Evolutionary conservation across 2,888 invertebrate species (phyloP).

Genomic region (Drosophila emarginata): DNA sequence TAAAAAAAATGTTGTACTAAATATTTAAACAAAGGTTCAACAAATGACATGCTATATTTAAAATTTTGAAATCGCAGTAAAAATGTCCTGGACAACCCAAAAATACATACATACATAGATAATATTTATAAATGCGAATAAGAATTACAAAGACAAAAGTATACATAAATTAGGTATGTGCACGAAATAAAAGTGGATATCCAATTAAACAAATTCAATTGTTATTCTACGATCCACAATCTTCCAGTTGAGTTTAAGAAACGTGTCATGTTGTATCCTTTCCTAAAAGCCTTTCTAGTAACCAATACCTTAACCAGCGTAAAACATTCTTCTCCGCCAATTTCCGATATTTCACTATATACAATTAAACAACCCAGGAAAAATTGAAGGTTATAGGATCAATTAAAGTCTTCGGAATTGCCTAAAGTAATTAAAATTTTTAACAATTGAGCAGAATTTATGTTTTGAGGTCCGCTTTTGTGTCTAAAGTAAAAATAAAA

Average conservation of each 20-base stretch:
- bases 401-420: neutral
- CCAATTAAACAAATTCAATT: neutral
- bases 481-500: neutral
- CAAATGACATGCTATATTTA: conserved; percentile 2
- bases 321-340: too few relatives aligned
- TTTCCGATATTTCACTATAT: too few relatives aligned
- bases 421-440: neutral
- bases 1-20: conserved; percentile 8
- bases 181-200: neutral
- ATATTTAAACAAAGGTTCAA: conserved; percentile 13
- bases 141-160: neutral
- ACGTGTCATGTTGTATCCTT: too few relatives aligned
- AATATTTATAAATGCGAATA: neutral
- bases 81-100: conserved; percentile 6
- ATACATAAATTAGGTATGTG: neutral
- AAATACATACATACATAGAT: neutral
- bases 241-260: neutral
- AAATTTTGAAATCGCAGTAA: neutral
- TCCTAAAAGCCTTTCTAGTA: too few relatives aligned
- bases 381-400: neutral
- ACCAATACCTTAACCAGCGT: too few relatives aligned
- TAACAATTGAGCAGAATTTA: neutral
- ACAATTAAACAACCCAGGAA: neutral
- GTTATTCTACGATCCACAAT: neutral
- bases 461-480: neutral